A percentile compares a stretch with the other conserved stretches of the same genome.
Evolutionary conservation across 2,797 vertebrate genomes (phyloP).

Genomic region (Catharus ustulatus): DNA sequence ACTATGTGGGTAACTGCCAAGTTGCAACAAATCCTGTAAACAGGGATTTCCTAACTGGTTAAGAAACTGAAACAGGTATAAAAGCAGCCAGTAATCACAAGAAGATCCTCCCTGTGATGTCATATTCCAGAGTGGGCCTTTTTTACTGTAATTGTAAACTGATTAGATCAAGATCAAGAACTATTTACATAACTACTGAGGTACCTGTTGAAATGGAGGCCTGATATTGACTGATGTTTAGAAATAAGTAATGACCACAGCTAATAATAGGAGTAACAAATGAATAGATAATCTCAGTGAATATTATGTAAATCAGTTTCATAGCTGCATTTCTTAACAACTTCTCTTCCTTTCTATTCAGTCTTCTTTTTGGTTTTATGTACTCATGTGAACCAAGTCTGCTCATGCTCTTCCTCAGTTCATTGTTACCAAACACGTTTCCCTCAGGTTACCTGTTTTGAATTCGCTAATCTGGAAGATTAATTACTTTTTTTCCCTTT

Average conservation of each 20-base stretch:
- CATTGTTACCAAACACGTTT: background rate
- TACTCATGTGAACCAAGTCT: background rate
- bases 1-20: background rate
- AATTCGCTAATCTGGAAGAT: background rate
- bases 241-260: background rate
- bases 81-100: slow-evolving; percentile 1
- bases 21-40: background rate
- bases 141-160: background rate
- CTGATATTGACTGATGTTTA: background rate
- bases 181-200: background rate
- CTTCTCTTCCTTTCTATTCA: background rate
- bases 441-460: background rate
- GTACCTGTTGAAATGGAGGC: background rate
- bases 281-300: background rate
- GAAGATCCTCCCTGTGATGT: slow-evolving; percentile 50
- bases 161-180: background rate
- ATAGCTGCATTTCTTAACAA: background rate
- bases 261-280: background rate
- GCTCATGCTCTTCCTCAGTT: background rate
- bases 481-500: background rate
- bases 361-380: background rate
- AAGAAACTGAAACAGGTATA: slow-evolving; percentile 20
- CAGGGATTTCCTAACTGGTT: slow-evolving; percentile 41
- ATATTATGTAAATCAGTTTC: background rate
- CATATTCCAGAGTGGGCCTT: background rate